Evolutionary conservation across 2,888 invertebrate genomes (phyloP).

Genomic region (Dicranocentrus wangi): DNA sequence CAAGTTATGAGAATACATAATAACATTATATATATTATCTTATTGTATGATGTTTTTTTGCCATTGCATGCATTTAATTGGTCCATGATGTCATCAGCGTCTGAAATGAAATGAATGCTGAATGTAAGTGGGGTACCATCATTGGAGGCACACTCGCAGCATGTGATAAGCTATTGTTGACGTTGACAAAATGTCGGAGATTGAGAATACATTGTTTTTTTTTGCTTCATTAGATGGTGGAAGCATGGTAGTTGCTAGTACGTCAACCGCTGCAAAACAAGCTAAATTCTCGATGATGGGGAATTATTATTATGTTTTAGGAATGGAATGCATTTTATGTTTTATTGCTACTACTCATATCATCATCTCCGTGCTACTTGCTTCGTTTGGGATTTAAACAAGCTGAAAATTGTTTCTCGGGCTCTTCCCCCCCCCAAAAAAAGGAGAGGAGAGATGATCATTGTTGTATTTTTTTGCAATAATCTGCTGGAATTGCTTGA

Average conservation of each 20-base stretch:
- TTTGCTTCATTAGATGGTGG: conserved; percentile 26
- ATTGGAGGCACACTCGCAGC: not conserved
- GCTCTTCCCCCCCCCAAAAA: too few relatives aligned
- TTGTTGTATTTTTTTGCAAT: not conserved
- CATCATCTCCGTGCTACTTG: too few relatives aligned
- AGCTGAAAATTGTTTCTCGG: too few relatives aligned
- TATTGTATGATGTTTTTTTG: too few relatives aligned
- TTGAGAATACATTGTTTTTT: not conserved
- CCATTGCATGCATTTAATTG: conserved; percentile 65
- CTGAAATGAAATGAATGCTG: conserved; percentile 67
- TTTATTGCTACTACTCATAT: too few relatives aligned
- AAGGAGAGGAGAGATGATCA: not conserved
- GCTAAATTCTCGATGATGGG: too few relatives aligned
- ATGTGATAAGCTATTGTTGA: not conserved
- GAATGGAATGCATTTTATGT: too few relatives aligned
- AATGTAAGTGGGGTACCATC: not conserved
- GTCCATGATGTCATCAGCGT: conserved; percentile 71
- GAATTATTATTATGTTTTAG: too few relatives aligned
- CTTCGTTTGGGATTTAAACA: too few relatives aligned
- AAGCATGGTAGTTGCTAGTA: conserved; percentile 26
- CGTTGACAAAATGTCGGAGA: conserved; percentile 41
- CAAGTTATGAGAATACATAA: not conserved
- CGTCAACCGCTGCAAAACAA: not conserved
- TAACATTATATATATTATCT: too few relatives aligned
- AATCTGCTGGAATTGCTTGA: too few relatives aligned